Evolutionary conservation across 1,140 invertebrate species (phyloP).

Genomic region (Ephestia elutella): DNA sequence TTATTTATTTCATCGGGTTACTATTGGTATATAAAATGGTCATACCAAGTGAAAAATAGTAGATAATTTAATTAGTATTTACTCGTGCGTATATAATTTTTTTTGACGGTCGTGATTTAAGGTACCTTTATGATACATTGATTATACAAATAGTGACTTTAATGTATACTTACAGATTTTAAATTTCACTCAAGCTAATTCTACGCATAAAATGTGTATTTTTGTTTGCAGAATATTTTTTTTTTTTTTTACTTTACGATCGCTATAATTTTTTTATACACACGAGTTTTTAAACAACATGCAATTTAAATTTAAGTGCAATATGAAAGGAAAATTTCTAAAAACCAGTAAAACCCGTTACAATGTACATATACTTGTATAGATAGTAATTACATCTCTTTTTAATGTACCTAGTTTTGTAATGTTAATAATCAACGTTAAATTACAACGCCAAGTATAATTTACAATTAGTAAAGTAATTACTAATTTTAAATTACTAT

Average conservation of each 20-base stretch:
- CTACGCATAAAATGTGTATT: no score
- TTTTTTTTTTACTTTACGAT: no score
- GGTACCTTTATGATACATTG: no score
- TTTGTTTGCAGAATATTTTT: no score
- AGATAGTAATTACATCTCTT: constrained; percentile 30
- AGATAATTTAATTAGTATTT: constrained; percentile 3
- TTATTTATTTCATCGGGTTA: constrained; percentile 60
- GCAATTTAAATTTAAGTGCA: constrained; percentile 7
- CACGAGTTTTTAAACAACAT: background rate
- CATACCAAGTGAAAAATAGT: constrained; percentile 13
- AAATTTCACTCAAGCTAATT: no score
- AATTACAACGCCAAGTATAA: constrained; percentile 23
- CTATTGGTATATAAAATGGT: constrained; percentile 17
- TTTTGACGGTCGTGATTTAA: no score
- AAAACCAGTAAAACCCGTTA: constrained; percentile 18
- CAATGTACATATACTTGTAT: constrained; percentile 38
- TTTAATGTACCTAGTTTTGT: constrained; percentile 27
- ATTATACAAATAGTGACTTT: no score
- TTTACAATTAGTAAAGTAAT: constrained; percentile 34
- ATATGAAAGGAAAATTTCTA: constrained; percentile 13
- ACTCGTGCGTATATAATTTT: background rate
- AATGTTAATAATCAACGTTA: constrained; percentile 18
- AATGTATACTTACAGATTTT: no score
- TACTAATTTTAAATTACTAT: constrained; percentile 35
- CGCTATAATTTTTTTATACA: no score